Base-by-base conservation (phyloP, 2,113 vertebrate species). In the Felis chaus region DNA sequence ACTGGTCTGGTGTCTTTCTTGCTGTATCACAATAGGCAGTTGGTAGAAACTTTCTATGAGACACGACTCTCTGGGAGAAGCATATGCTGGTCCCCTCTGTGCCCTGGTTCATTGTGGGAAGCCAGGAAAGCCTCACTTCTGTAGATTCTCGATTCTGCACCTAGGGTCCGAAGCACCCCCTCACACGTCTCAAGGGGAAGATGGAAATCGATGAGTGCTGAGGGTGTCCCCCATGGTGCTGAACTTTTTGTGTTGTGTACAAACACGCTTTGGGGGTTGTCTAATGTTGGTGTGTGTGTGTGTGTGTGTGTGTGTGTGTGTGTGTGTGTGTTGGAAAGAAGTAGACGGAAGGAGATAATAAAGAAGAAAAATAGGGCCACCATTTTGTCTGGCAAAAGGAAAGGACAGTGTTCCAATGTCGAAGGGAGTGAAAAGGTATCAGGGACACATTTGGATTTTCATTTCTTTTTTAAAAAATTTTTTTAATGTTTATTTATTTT, bases 1-100 rank as follows among this genome's bases (percentile, higher is more conserved):
- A 33, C 31, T 1, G 2, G 3, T 19, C 31, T n/a, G 10, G 19
- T 14, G 61, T 27, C 45, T 19, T 41, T 41, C n/a, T 41, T 3
- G 15, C 4, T 5, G 29, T 19, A 23, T 57, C 27, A 5, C 29
- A 21, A 14, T 1, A 79, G 48, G 19, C 8, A 12, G 8, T 41
- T 8, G 13, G 5, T 3, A 53, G 7, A 31, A 78, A 41, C 18
- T 65, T 16, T 36, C 23, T 50, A 3, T 33, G 21, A 50, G 53
- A 48, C 7, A 15, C 2, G 14, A 50, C 25, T 36, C 33, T 7
- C 33, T 13, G n/a, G 27, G 27, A 39, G 18, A 39, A 41, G 16
- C n/a, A 29, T 5, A 16, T 5, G 5, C 29, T 5, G 15, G 71
- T 14, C 8, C 61, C 55, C 1, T 4, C 4, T 3, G 0, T 50